phyloP scores from a whole-genome alignment of 2,888 invertebrate species.

The Agonopterix heracliana region DNA sequence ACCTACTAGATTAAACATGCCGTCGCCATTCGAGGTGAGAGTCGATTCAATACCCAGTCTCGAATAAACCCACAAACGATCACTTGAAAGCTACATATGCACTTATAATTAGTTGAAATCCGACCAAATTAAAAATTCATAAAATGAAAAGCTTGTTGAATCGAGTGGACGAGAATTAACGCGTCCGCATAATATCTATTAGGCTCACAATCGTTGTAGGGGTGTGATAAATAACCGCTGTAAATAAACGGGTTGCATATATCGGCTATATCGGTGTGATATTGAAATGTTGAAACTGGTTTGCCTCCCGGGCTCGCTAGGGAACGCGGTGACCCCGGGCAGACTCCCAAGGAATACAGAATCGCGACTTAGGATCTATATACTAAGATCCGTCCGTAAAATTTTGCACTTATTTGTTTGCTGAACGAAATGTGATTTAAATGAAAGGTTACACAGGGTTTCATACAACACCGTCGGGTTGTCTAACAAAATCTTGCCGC shows the following conservation, averaged over 20 bases:
- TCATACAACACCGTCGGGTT: no score
- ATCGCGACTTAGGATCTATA: constrained; percentile 58
- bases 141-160: constrained; percentile 1
- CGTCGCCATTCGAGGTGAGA: constrained; percentile 30
- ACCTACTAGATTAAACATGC: constrained; percentile 35
- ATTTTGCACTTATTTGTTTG: no score
- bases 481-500: no score
- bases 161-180: constrained; percentile 7
- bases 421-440: no score
- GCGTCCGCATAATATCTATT: constrained; percentile 15
- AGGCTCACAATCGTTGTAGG: constrained; percentile 11
- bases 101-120: constrained; percentile 33
- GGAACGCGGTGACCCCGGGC: constrained; percentile 61
- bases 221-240: constrained; percentile 34
- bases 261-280: constrained; percentile 59
- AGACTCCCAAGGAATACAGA: constrained; percentile 57
- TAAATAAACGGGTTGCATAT: constrained; percentile 51
- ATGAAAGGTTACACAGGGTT: no score
- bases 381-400: constrained; percentile 18
- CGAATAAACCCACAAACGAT: constrained; percentile 27
- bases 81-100: constrained; percentile 27
- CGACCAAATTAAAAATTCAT: constrained; percentile 29
- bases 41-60: constrained; percentile 13
- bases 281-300: constrained; percentile 72
- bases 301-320: constrained; percentile 50